Evolutionary conservation across 2,888 invertebrate genomes (phyloP).

Genomic region (Colletes collaris): DNA sequence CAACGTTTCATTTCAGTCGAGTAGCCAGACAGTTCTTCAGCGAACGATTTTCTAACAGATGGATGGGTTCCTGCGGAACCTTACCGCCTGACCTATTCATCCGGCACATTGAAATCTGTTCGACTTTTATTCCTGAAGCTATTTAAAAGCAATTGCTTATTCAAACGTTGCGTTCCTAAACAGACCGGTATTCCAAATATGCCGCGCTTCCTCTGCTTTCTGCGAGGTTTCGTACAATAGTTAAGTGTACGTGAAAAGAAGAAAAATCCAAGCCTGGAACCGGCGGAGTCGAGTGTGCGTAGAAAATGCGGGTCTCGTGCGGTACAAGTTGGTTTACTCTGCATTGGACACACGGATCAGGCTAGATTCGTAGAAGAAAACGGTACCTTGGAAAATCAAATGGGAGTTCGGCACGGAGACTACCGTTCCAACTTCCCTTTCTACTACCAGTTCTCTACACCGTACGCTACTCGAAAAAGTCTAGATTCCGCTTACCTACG

Average conservation of each 20-base stretch:
- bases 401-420: constrained; percentile 41
- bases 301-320: constrained; percentile 51
- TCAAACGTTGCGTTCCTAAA: background rate
- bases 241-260: background rate
- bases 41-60: no score
- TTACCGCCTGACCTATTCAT: no score
- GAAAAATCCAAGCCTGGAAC: constrained; percentile 1
- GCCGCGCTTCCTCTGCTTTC: no score
- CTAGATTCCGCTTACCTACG: constrained; percentile 60
- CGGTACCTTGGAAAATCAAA: constrained; percentile 70
- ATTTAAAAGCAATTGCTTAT: background rate
- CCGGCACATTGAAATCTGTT: no score
- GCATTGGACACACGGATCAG: constrained; percentile 43
- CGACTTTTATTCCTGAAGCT: no score
- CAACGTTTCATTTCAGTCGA: background rate
- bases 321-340: constrained; percentile 20
- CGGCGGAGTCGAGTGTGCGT: constrained; percentile 25
- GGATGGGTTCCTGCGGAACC: no score
- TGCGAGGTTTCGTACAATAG: background rate
- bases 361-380: constrained; percentile 66
- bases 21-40: no score
- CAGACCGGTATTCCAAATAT: no score
- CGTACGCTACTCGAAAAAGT: constrained; percentile 53
- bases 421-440: constrained; percentile 53
- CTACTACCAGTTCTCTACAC: constrained; percentile 27